Evolutionary conservation across 2,888 invertebrate genomes (phyloP).

Genomic region (Ophion ellenae): DNA sequence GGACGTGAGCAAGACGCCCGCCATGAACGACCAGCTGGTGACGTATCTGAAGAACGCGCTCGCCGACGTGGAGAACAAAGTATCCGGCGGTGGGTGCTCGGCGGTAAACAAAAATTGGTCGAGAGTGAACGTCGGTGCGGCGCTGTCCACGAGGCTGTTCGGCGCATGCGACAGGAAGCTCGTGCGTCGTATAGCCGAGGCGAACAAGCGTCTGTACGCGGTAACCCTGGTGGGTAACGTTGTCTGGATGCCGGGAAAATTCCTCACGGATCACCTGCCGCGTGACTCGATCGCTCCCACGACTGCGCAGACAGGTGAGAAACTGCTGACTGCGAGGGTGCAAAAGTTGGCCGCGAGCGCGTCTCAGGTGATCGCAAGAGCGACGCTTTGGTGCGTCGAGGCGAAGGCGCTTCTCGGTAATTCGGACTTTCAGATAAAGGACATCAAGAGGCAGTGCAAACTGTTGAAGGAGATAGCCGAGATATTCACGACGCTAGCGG

Average conservation of each 20-base stretch:
- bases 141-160: constrained; percentile 89
- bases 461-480: constrained; percentile 86
- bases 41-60: constrained; percentile 88
- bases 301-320: constrained; percentile 77
- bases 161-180: constrained; percentile 91
- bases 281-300: constrained; percentile 80
- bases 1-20: constrained; percentile 84
- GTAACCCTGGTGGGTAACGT: constrained; percentile 92
- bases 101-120: constrained; percentile 86
- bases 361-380: constrained; percentile 85
- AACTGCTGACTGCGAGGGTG: constrained; percentile 72
- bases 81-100: constrained; percentile 66
- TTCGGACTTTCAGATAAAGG: constrained; percentile 72
- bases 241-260: constrained; percentile 94
- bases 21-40: constrained; percentile 87
- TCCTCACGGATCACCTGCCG: constrained; percentile 88
- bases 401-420: constrained; percentile 85
- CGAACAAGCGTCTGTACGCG: constrained; percentile 92
- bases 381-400: constrained; percentile 81
- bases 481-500: constrained; percentile 84
- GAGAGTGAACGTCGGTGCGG: constrained; percentile 88
- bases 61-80: constrained; percentile 86
- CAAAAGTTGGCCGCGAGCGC: constrained; percentile 74
- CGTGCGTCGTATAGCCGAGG: constrained; percentile 89
- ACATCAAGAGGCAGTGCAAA: constrained; percentile 81